Conservation (phyloP, 2,797 vertebrate species). For the Rousettus madagascariensis region DNA sequence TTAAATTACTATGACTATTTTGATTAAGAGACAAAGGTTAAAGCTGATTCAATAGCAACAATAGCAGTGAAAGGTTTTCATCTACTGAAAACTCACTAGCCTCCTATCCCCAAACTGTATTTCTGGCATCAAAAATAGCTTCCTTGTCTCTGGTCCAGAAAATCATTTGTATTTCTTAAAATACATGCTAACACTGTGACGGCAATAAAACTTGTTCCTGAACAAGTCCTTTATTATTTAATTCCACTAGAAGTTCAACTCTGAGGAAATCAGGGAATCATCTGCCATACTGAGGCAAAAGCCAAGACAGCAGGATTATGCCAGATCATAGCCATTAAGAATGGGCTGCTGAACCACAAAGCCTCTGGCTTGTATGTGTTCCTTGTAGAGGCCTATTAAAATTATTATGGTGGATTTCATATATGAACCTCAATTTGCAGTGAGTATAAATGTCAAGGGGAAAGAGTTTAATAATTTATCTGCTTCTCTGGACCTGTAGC, state of each 20-base stretch:
- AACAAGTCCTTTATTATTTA: constrained; percentile 6
- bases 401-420: background rate
- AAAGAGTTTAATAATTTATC: constrained; percentile 13
- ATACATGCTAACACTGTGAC: background rate
- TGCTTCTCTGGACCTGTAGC: background rate
- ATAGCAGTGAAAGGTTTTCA: background rate
- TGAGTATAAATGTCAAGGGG: background rate
- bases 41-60: background rate
- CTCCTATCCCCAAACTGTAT: background rate
- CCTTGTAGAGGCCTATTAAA: background rate
- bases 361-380: background rate
- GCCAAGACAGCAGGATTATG: background rate
- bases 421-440: constrained; percentile 48
- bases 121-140: constrained; percentile 27
- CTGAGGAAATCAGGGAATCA: background rate
- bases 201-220: background rate
- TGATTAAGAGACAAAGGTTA: constrained; percentile 3
- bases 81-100: constrained; percentile 19
- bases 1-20: background rate
- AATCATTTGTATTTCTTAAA: constrained; percentile 3
- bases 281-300: background rate
- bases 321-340: background rate
- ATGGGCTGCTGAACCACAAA: background rate
- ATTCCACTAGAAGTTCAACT: background rate
- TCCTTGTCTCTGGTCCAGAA: constrained; percentile 13